Evolutionary conservation across 2,888 invertebrate genomes (phyloP), one percentile per base, ranked within the genome.

Genomic region (Zygaena filipendulae): DNA sequence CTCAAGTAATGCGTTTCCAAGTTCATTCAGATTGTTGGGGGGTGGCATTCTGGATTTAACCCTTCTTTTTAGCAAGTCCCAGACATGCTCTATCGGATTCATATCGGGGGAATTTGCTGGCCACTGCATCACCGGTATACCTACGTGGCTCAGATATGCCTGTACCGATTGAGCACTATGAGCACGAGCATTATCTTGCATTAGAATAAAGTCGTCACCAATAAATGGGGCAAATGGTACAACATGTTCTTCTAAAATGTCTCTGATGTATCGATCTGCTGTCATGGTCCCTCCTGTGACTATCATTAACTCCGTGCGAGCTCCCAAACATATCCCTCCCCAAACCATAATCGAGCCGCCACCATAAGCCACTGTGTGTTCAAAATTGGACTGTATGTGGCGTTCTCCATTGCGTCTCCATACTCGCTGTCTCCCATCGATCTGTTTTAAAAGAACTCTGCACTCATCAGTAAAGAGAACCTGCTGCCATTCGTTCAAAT

Each of bases 331-430:
- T 27, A 33, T 27, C n/a, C 18, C 28, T 21, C 24, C 24, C 27
- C 24, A 33, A 8, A 27, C 27, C 27, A 33, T 33, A 12, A 33
- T 11, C 22, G 27, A 33, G 16, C 25, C 22, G 7, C 30, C 27
- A n/a, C 21, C 29, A 24, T 33, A 26, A 22, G 27, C 23, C 20
- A 33, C 23, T 10, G 29, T 25, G 13, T 27, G 13, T 14, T 20
- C 24, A 27, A 32, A 32, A 22, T 27, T 32, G 7, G 16, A 16
- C 16, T 16, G 16, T 16, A 16, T 16, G 16, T 16, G 16, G 16
- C 16, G 16, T 16, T 16, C 16, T 16, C 16, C 16, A 6, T 16
- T 16, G 16, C 16, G 16, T 16, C 16, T 16, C 16, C 16, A 16
- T 16, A 16, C 7, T 16, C 16, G n/a, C n/a, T n/a, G n/a, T n/a